A percentile compares a stretch with the other conserved stretches of the same genome.
These are phyloP conservation scores for Scaptodrosophila lebanonensis DNA, from an alignment of 1,140 invertebrate genomes.

Conservation along the genomic window DNA sequence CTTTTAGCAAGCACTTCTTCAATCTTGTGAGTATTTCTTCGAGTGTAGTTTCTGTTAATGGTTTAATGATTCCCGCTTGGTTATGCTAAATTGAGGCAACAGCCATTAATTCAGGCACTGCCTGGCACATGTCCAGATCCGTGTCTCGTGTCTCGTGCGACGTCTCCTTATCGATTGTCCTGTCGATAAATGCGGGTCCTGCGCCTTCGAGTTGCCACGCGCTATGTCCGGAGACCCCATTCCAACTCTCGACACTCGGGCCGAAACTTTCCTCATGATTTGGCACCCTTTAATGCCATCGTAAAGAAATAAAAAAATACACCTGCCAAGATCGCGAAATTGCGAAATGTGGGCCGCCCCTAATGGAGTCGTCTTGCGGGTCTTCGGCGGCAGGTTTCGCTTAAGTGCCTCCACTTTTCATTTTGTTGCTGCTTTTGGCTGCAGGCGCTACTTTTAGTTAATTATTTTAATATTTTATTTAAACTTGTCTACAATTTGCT, in stretches of 20 bases:
- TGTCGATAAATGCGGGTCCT: conserved; percentile 39
- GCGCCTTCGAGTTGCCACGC: conserved; percentile 48
- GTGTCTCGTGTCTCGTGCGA: conserved; percentile 45
- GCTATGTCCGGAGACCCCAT: conserved; percentile 8
- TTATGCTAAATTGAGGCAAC: conserved; percentile 61
- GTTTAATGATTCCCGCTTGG: conserved; percentile 68
- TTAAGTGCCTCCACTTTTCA: conserved; percentile 36
- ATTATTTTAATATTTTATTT: conserved; percentile 53
- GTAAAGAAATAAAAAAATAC: conserved; percentile 22
- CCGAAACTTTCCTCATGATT: conserved; percentile 53
- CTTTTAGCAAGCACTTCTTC: too few species aligned
- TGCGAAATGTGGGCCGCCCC: conserved; percentile 59
- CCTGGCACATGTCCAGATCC: conserved; percentile 38
- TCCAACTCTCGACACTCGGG: conserved; percentile 4
- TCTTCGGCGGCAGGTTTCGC: conserved; percentile 14
- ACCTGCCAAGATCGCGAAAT: conserved; percentile 30
- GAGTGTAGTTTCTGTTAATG: conserved; percentile 57
- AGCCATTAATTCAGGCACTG: background rate
- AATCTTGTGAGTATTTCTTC: conserved; percentile 1
- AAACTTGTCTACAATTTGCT: conserved; percentile 15
- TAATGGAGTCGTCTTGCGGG: conserved; percentile 58
- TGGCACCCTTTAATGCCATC: conserved; percentile 21
- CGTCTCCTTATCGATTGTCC: conserved; percentile 53
- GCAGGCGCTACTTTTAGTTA: conserved; percentile 43
- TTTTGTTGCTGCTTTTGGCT: conserved; percentile 30